These are phyloP conservation scores for Platycercus adscitus DNA, from an alignment of 2,113 vertebrate genomes.

Conservation along the genomic window DNA sequence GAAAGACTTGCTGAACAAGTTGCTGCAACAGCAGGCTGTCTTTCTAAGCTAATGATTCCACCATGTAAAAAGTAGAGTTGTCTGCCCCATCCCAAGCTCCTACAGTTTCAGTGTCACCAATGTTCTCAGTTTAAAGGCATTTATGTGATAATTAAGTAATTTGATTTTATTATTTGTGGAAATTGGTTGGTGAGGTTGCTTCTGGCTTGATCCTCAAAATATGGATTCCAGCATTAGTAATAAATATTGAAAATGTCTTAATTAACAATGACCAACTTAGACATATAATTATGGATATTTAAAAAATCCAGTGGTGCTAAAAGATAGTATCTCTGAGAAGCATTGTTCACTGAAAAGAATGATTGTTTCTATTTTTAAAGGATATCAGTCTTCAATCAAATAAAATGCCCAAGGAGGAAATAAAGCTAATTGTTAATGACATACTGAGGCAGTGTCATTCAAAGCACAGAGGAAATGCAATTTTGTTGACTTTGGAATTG, in stretches of 20 bases:
- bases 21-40: rapidly evolving
- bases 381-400: neutral
- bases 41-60: neutral
- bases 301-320: neutral
- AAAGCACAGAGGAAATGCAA: neutral
- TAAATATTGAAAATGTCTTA: neutral
- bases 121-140: neutral
- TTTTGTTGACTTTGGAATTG: neutral
- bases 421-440: neutral
- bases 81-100: neutral
- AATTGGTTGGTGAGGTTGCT: neutral
- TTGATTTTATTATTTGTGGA: neutral
- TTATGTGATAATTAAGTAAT: neutral
- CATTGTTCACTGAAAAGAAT: neutral
- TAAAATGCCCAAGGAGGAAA: neutral
- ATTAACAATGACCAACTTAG: neutral
- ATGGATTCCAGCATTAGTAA: neutral
- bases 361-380: neutral
- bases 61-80: neutral
- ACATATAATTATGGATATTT: neutral
- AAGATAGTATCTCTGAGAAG: neutral
- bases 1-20: neutral
- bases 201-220: neutral
- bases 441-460: neutral
- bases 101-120: neutral